These are phyloP conservation scores for Nowickia ferox DNA, from an alignment of 2,888 invertebrate species.

Conservation along the genomic window DNA sequence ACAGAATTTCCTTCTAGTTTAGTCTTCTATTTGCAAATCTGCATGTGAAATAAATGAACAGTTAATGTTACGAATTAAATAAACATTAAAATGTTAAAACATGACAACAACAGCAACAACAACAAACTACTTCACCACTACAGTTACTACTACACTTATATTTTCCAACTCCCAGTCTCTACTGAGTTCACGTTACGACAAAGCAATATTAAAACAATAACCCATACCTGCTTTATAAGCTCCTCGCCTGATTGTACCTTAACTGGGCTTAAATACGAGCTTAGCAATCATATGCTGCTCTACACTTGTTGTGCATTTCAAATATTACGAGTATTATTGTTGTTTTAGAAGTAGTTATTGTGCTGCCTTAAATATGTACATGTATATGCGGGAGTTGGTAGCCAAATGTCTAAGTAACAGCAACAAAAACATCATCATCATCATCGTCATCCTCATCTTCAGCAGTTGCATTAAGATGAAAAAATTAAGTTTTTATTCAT, in stretches of 20 bases:
- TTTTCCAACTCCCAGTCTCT: conserved; percentile 8
- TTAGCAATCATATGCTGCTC: conserved; percentile 55
- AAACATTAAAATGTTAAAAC: conserved; percentile 73
- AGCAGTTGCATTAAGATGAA: conserved; percentile 9
- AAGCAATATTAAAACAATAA: conserved; percentile 55
- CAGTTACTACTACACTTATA: background rate
- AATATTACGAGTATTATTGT: conserved; percentile 66
- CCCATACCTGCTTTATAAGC: conserved; percentile 20
- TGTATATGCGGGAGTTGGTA: conserved; percentile 70
- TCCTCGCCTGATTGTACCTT: conserved; percentile 35
- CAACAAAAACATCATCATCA: conserved; percentile 55
- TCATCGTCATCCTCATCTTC: conserved; percentile 11
- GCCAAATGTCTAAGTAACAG: conserved; percentile 58
- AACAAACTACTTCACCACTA: conserved; percentile 1
- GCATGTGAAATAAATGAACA: conserved; percentile 73
- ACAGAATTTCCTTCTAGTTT: conserved; percentile 47
- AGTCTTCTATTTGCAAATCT: conserved; percentile 48
- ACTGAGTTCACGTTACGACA: background rate
- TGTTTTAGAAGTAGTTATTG: conserved; percentile 19
- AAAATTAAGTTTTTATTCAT: conserved; percentile 43
- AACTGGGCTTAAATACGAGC: conserved; percentile 52
- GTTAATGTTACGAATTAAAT: conserved; percentile 74
- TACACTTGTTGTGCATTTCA: conserved; percentile 70
- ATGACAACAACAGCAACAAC: conserved; percentile 33
- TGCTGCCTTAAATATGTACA: conserved; percentile 12